phyloP scores from a whole-genome alignment of 2,113 vertebrate species.

The Aspiorhynchus laticeps region DNA sequence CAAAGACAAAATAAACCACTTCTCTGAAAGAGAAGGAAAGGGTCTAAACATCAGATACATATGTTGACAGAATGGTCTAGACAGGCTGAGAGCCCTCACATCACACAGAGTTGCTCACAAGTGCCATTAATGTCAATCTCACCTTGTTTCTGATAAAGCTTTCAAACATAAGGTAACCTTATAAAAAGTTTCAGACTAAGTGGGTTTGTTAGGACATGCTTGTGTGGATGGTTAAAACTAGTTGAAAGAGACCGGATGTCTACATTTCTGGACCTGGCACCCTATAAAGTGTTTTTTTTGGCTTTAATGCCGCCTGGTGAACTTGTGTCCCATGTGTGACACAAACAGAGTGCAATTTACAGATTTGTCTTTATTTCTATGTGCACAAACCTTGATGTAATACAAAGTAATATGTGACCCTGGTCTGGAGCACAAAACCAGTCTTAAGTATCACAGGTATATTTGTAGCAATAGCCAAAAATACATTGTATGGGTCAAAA shows the following conservation, averaged over 20 bases:
- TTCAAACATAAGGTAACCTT: constrained; percentile 33
- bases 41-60: constrained; percentile 42
- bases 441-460: no score
- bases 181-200: constrained; percentile 38
- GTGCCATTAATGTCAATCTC: constrained; percentile 38
- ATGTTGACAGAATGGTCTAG: constrained; percentile 20
- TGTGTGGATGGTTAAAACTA: not conserved
- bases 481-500: no score
- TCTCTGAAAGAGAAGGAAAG: not conserved
- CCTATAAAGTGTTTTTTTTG: constrained; percentile 30
- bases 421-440: no score
- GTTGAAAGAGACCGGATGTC: not conserved
- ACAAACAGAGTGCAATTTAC: not conserved
- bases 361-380: not conserved
- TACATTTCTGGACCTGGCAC: constrained; percentile 14
- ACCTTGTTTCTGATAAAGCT: constrained; percentile 21
- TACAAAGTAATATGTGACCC: not conserved
- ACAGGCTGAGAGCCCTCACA: constrained; percentile 18
- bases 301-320: constrained; percentile 1
- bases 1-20: constrained; percentile 29
- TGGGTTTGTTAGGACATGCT: constrained; percentile 28
- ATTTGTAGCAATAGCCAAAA: no score
- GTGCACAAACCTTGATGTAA: not conserved
- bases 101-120: constrained; percentile 21
- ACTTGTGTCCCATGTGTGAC: not conserved